These are phyloP conservation scores for Antheraea mylitta DNA, from an alignment of 1,140 invertebrate genomes.

Conservation along the genomic window DNA sequence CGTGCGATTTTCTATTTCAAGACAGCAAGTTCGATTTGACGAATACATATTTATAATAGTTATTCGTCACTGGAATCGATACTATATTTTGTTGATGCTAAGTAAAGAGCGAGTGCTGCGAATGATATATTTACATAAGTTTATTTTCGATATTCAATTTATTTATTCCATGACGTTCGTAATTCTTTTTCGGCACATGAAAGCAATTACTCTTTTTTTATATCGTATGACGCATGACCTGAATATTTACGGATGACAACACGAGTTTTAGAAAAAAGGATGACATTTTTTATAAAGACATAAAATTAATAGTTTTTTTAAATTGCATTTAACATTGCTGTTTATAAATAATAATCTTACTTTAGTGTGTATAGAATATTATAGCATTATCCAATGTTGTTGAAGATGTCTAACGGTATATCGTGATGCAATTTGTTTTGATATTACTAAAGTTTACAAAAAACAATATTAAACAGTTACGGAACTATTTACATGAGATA, in stretches of 20 bases:
- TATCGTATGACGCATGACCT: constrained; percentile 59
- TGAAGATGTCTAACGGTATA: background rate
- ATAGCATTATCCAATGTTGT: background rate
- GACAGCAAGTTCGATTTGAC: constrained; percentile 38
- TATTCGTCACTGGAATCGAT: constrained; percentile 60
- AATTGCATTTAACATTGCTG: background rate
- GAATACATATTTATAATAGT: constrained; percentile 66
- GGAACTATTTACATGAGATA: too few species aligned
- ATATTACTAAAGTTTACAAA: too few species aligned
- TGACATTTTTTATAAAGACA: background rate
- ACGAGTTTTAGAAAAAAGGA: background rate
- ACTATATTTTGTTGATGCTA: constrained; percentile 64
- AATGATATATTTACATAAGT: constrained; percentile 64
- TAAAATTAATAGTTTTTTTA: background rate
- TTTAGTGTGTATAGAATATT: background rate
- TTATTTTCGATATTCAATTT: constrained; percentile 63
- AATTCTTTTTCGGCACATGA: constrained; percentile 57
- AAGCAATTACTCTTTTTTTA: constrained; percentile 62
- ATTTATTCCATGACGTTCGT: constrained; percentile 57
- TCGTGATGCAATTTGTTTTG: too few species aligned
- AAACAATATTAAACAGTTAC: too few species aligned
- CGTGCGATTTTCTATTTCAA: constrained; percentile 50
- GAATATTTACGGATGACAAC: constrained; percentile 36
- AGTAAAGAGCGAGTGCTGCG: constrained; percentile 52
- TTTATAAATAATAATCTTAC: background rate